These are phyloP conservation scores for Phoenicopterus ruber DNA, from an alignment of 2,113 vertebrate species.

Conservation along the genomic window DNA sequence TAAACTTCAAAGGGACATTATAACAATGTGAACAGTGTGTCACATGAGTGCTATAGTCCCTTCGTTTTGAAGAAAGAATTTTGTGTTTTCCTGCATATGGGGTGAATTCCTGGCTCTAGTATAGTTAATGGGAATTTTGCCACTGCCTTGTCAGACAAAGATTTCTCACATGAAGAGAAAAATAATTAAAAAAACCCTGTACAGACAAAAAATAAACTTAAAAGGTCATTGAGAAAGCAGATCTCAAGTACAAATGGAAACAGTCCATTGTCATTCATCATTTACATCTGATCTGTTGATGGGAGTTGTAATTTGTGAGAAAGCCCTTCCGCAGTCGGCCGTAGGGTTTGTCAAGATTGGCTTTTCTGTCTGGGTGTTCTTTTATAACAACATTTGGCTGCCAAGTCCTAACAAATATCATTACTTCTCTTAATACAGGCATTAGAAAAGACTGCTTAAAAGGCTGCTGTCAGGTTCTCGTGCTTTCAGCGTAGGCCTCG, in stretches of 20 bases:
- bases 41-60: background rate
- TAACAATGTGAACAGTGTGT: slow-evolving; percentile 35
- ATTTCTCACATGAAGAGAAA: slow-evolving; percentile 31
- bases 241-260: slow-evolving; percentile 17
- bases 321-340: background rate
- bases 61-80: slow-evolving; percentile 3
- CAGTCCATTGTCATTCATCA: slow-evolving; percentile 26
- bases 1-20: background rate
- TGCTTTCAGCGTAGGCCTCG: background rate
- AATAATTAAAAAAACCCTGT: background rate
- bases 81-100: background rate
- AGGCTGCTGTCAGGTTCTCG: background rate
- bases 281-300: slow-evolving; percentile 36
- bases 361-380: slow-evolving; percentile 41
- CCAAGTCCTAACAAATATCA: slow-evolving; percentile 5
- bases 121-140: slow-evolving; percentile 17
- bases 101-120: background rate
- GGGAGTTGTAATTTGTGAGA: slow-evolving; percentile 24
- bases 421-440: slow-evolving; percentile 10
- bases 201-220: slow-evolving; percentile 60
- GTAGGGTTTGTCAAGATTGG: background rate
- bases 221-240: slow-evolving; percentile 20
- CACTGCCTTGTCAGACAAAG: slow-evolving; percentile 12
- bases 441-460: background rate
- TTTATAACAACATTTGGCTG: background rate